Percentiles rank a stretch among this genome's conserved stretches.
These are phyloP conservation scores for Notolabrus celidotus DNA, from an alignment of 2,797 vertebrate species.

Conservation along the genomic window DNA sequence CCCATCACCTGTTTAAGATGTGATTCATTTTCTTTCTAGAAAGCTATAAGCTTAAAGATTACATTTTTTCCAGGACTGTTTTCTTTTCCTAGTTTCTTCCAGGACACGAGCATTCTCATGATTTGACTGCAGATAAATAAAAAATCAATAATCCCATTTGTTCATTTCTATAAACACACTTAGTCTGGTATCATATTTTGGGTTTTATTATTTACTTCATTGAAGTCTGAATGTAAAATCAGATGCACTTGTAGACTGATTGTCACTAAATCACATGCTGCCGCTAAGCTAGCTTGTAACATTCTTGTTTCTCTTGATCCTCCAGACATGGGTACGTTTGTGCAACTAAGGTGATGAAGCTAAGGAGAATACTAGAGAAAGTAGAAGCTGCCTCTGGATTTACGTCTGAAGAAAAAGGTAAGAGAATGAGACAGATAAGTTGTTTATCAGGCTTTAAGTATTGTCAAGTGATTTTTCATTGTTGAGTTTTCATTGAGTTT, in stretches of 20 bases:
- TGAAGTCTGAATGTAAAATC: not conserved
- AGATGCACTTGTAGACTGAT: not conserved
- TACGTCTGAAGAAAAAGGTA: constrained; percentile 99
- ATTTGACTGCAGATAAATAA: not conserved
- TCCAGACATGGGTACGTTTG: constrained; percentile 97
- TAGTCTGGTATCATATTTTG: not conserved
- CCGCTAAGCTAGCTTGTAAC: not conserved
- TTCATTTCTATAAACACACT: no score
- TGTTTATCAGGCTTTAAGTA: not conserved
- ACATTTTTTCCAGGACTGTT: not conserved
- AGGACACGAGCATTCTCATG: not conserved
- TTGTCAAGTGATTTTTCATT: not conserved
- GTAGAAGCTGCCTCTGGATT: constrained; percentile 98
- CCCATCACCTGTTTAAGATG: not conserved
- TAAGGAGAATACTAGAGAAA: constrained; percentile 97
- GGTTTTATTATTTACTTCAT: not conserved
- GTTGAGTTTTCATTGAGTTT: not conserved
- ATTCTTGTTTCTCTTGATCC: constrained; percentile 3
- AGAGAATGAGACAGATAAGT: not conserved
- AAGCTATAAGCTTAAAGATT: not conserved
- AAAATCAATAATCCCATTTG: not conserved
- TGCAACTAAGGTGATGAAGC: constrained; percentile 99
- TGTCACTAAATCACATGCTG: not conserved
- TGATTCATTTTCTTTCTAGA: not conserved
- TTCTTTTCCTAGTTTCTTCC: not conserved